phyloP scores from a whole-genome alignment of 2,888 invertebrate genomes.

The Drosophila lacicola region DNA sequence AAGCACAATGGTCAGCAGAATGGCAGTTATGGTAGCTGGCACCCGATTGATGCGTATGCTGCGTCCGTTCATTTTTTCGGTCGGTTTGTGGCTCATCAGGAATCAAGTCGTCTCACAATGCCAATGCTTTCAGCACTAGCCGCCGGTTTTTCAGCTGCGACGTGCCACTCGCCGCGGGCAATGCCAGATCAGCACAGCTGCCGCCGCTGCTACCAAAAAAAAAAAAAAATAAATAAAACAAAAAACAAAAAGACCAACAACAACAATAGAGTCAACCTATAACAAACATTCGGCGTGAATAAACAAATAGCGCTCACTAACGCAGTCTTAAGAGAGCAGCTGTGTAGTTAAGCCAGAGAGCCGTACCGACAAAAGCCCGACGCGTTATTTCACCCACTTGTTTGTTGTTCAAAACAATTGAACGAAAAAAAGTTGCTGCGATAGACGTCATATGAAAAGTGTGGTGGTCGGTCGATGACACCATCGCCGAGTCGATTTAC shows the following conservation, averaged over 20 bases:
- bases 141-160: conserved; percentile 11
- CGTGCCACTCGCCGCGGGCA: conserved; percentile 29
- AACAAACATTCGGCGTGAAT: conserved; percentile 24
- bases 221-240: background rate
- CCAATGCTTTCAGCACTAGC: conserved; percentile 3
- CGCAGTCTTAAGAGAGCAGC: conserved; percentile 2
- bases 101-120: conserved; percentile 10
- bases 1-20: conserved; percentile 72
- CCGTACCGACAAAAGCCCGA: conserved; percentile 20
- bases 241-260: background rate
- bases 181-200: conserved; percentile 57
- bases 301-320: conserved; percentile 24
- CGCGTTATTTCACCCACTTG: conserved; percentile 21
- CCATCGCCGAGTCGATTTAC: background rate
- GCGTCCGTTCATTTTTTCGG: conserved; percentile 82
- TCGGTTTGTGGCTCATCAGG: conserved; percentile 48
- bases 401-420: conserved; percentile 42
- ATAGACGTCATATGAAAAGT: conserved; percentile 5
- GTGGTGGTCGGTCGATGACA: conserved; percentile 42
- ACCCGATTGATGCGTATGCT: conserved; percentile 83
- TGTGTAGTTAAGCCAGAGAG: conserved; percentile 6
- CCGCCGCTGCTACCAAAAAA: conserved; percentile 5
- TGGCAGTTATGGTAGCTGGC: conserved; percentile 77
- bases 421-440: conserved; percentile 12
- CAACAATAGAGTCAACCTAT: conserved; percentile 25